phyloP scores from a whole-genome alignment of 2,797 vertebrate genomes.

The Cossypha caffra region DNA sequence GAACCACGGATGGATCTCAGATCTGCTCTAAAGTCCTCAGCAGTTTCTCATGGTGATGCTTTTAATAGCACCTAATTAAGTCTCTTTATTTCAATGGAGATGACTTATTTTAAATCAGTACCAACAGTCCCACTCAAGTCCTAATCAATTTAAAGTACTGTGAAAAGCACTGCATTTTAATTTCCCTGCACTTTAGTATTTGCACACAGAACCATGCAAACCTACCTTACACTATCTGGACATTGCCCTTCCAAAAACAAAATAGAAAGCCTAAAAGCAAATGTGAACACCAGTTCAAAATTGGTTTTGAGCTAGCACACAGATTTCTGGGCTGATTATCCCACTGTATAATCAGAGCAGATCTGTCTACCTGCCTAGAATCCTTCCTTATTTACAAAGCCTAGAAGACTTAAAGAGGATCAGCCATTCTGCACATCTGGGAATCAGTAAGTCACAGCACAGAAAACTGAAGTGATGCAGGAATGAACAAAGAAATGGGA shows the following conservation, averaged over 20 bases:
- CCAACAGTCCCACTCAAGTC: neutral
- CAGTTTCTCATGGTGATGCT: neutral
- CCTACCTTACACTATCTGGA: neutral
- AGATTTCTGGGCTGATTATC: neutral
- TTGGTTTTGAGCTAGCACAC: neutral
- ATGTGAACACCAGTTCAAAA: accelerated
- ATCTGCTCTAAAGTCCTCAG: neutral
- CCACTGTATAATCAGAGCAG: neutral
- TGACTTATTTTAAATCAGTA: neutral
- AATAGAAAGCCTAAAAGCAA: neutral
- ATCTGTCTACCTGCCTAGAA: neutral
- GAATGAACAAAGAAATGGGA: neutral
- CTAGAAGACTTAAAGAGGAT: neutral
- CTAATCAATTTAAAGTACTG: neutral
- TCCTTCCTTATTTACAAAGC: neutral
- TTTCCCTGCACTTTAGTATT: neutral
- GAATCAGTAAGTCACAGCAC: neutral
- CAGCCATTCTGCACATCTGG: neutral
- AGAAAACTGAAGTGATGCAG: neutral
- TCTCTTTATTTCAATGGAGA: neutral
- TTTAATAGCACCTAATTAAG: neutral
- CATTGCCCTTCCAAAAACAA: neutral
- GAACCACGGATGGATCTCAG: neutral
- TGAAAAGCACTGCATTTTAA: neutral
- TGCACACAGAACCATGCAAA: neutral